phyloP scores from a whole-genome alignment of 2,113 vertebrate genomes.

The Ochotona princeps region DNA sequence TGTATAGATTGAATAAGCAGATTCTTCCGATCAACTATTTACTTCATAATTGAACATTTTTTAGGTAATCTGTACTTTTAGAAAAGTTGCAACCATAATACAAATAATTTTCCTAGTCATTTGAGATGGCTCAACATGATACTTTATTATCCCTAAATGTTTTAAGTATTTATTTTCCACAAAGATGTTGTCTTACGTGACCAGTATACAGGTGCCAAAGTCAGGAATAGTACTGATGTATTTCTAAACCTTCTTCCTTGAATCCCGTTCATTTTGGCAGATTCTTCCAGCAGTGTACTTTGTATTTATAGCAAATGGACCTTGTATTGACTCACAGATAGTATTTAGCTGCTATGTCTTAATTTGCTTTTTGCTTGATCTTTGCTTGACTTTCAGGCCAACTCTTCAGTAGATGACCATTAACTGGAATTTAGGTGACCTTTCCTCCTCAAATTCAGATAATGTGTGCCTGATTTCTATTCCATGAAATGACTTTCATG shows the following conservation, averaged over 20 bases:
- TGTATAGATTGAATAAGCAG: background rate
- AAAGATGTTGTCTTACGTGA: background rate
- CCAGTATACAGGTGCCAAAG: background rate
- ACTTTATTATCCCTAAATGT: background rate
- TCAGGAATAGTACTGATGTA: background rate
- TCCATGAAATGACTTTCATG: background rate
- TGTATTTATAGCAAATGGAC: background rate
- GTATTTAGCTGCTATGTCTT: background rate
- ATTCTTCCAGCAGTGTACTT: background rate
- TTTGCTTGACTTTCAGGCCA: background rate
- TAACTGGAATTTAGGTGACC: background rate
- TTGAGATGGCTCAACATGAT: background rate
- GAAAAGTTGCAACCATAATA: background rate
- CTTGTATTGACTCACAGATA: background rate
- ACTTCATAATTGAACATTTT: background rate
- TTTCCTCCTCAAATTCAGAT: background rate
- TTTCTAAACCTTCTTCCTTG: background rate
- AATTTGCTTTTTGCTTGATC: background rate
- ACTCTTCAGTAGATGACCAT: background rate
- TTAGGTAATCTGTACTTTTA: background rate
- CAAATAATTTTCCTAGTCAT: background rate
- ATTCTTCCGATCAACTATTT: background rate
- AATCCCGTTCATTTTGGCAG: background rate
- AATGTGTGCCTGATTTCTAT: background rate
- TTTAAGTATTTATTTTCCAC: slow-evolving; percentile 5